A percentile compares a stretch with the other conserved stretches of the same genome.
Evolutionary conservation across 1,140 invertebrate genomes (phyloP).

Genomic region (Diploscapter pachys): DNA sequence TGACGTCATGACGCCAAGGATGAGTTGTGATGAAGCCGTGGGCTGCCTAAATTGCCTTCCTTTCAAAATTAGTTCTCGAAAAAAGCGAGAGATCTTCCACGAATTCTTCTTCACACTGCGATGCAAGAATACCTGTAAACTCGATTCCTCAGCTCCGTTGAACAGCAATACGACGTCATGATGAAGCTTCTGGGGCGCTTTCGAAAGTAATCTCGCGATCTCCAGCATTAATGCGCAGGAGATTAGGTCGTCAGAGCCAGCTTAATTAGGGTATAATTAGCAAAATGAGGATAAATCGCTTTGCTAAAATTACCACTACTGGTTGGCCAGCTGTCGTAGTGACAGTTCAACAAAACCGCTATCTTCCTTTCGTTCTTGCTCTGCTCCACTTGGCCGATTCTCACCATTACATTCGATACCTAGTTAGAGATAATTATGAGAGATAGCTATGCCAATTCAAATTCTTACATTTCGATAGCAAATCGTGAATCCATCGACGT

Average conservation of each 20-base stretch:
- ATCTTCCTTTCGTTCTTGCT: conserved; percentile 53
- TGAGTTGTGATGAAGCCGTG: conserved; percentile 91
- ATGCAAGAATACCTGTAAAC: conserved; percentile 11
- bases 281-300: not conserved
- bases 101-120: not conserved
- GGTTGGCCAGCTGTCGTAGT: conserved; percentile 80
- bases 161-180: conserved; percentile 78
- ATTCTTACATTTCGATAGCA: conserved; percentile 62
- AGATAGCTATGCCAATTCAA: not conserved
- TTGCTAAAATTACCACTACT: conserved; percentile 68
- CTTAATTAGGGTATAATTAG: conserved; percentile 29
- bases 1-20: conserved; percentile 75
- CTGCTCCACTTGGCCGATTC: conserved; percentile 40
- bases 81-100: no score
- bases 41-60: conserved; percentile 67
- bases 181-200: conserved; percentile 63
- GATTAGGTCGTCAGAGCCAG: conserved; percentile 35
- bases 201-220: conserved; percentile 73
- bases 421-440: conserved; percentile 68
- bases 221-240: conserved; percentile 84
- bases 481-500: conserved; percentile 65
- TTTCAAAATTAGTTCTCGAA: not conserved
- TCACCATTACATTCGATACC: conserved; percentile 66
- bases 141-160: conserved; percentile 67
- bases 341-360: conserved; percentile 82